Conservation (phyloP, 2,797 vertebrate species). For the Phataginus tricuspis region DNA sequence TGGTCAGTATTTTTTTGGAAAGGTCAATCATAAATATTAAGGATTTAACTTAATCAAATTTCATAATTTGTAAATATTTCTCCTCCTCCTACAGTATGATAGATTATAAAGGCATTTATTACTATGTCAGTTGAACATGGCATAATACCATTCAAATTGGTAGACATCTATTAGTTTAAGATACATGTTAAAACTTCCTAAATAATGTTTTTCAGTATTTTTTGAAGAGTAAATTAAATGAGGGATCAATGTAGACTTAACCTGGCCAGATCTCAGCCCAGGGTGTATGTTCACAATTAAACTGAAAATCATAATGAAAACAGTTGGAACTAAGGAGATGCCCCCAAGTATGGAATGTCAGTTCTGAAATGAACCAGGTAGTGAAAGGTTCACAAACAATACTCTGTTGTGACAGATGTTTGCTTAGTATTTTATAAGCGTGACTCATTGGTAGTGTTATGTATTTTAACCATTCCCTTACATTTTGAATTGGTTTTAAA, state of each 20-base stretch:
- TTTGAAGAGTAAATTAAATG: neutral
- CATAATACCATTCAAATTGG: neutral
- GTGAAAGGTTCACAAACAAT: neutral
- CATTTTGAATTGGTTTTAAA: conserved; percentile 49
- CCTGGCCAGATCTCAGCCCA: neutral
- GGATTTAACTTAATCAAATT: neutral
- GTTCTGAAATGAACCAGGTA: neutral
- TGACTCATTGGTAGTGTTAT: neutral
- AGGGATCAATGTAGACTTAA: neutral
- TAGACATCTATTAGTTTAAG: neutral
- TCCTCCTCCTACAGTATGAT: neutral
- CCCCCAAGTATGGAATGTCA: neutral
- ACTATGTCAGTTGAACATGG: neutral
- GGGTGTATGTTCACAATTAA: neutral
- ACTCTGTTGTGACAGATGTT: conserved; percentile 7
- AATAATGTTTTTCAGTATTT: neutral
- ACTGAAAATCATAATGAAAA: neutral
- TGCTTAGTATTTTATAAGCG: neutral
- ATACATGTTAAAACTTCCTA: conserved; percentile 7
- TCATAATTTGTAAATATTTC: conserved; percentile 21
- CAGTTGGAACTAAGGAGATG: neutral
- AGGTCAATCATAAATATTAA: neutral
- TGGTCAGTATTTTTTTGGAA: conserved; percentile 19
- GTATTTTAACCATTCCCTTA: conserved; percentile 24
- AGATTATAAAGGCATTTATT: neutral